A percentile compares a stretch with the other conserved stretches of the same genome.
phyloP scores from a whole-genome alignment of 2,888 invertebrate genomes.

The Pollenia griseotomentosa region DNA sequence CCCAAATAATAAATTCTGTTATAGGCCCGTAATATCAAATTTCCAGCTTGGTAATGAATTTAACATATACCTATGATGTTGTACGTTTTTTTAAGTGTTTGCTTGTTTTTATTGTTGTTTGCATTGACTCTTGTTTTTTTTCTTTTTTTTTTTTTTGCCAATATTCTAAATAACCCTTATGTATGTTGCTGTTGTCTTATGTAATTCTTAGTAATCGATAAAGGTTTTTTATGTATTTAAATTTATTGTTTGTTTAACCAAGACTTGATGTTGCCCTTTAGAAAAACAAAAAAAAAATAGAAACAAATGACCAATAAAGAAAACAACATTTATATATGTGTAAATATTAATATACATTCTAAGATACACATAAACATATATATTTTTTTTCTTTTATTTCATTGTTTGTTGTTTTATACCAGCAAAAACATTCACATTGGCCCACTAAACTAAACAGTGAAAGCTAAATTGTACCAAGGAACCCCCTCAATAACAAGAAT shows the following conservation, averaged over 20 bases:
- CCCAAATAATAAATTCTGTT: not conserved
- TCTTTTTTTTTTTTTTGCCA: constrained; percentile 30
- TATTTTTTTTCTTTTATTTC: not conserved
- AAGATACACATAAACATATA: not conserved
- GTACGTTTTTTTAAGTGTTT: not conserved
- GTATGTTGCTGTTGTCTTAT: constrained; percentile 24
- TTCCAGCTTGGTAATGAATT: not conserved
- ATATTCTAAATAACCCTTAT: not conserved
- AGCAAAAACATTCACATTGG: constrained; percentile 69
- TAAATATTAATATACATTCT: not conserved
- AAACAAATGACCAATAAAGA: constrained; percentile 56
- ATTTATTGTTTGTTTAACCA: constrained; percentile 28
- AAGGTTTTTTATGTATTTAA: constrained; percentile 4
- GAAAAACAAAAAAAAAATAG: constrained; percentile 3
- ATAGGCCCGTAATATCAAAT: not conserved
- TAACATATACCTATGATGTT: not conserved
- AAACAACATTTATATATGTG: constrained; percentile 22
- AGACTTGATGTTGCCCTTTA: constrained; percentile 49
- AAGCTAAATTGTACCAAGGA: constrained; percentile 24
- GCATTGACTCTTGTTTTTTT: not conserved
- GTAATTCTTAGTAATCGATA: constrained; percentile 57
- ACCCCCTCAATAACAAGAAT: constrained; percentile 24
- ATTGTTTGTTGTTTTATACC: constrained; percentile 19
- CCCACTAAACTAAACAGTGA: constrained; percentile 68
- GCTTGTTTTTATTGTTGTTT: constrained; percentile 16